Conservation (phyloP, 2,113 vertebrate genomes). For the Tretioscincus oriximinensis region DNA sequence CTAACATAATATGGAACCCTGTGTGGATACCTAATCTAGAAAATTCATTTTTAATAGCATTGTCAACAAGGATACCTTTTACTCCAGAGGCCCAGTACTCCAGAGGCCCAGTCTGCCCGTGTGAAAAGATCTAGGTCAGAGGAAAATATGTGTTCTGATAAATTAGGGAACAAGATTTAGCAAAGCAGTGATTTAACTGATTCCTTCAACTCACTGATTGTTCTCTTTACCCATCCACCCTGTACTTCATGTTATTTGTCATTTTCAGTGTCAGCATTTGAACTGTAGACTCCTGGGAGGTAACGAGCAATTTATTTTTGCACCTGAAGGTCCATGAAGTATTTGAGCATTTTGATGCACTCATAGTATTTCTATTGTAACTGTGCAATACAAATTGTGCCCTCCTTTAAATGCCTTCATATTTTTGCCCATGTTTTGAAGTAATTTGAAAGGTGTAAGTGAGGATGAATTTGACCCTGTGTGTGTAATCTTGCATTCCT, state of each 20-base stretch:
- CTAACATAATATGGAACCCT: too few relatives aligned
- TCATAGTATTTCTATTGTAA: not conserved
- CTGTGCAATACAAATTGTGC: not conserved
- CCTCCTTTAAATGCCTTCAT: not conserved
- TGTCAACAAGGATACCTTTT: too few relatives aligned
- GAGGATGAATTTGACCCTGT: not conserved
- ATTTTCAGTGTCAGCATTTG: not conserved
- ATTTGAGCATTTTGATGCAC: not conserved
- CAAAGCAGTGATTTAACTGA: not conserved
- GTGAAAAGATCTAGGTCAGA: too few relatives aligned
- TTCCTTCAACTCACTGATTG: not conserved
- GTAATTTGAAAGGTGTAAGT: not conserved
- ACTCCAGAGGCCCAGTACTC: too few relatives aligned
- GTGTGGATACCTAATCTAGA: too few relatives aligned
- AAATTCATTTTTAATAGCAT: too few relatives aligned
- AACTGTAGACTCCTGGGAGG: not conserved
- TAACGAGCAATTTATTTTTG: not conserved
- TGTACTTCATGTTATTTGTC: not conserved
- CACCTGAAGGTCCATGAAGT: not conserved
- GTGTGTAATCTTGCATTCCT: not conserved
- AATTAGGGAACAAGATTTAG: too few relatives aligned
- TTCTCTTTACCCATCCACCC: not conserved
- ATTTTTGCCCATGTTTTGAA: not conserved
- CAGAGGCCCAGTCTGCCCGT: too few relatives aligned
- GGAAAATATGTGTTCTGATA: too few relatives aligned